Evolutionary conservation across 2,888 invertebrate species (phyloP), one percentile per base, ranked within the genome.

Genomic region (Tinea pellionella): DNA sequence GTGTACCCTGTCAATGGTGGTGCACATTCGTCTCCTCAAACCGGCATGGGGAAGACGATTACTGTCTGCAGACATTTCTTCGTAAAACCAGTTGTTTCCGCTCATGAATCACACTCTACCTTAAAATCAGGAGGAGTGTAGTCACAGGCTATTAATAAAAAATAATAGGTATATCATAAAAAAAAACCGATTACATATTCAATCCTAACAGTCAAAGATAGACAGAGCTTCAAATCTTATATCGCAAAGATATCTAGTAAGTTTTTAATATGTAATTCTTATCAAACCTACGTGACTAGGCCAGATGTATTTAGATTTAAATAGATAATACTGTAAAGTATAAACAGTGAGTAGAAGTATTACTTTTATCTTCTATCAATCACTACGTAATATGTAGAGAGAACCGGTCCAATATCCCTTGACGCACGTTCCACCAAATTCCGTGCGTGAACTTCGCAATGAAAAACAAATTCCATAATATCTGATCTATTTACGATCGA

Each of bases 401-500:
- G 12, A 29, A 32, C 30, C 47, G 47, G 13, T 15, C 47, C 15
- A 47, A 47, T 47, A 47, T 61, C 59, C 58, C 30, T 18, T 61
- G 61, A 61, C 61, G 61, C 61, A 59, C 16, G 41, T 24, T 19
- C 13, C 37, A 15, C 15, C 7, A 11, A 18, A 47, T 18, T 24
- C 8, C 55, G 55, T 55, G 29, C 55, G 29, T 24, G 29, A 55
- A 55, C 55, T 55, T 55, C 55, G 55, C 29, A 19, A 47, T 47
- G 18, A 47, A 47, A 55, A 55, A 55, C 29, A 55, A 55, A 55
- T 55, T 72, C 47, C 16, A 47, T 47, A 37, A 37, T 37, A 9
- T 37, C 37, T 9, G 47, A 16, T 47, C 72, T 81, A 81, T 80
- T 78, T 75, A 63, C 68, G 70, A 76, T 68, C 67, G 76, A 67